Base-by-base conservation (phyloP, 1,140 invertebrate genomes). In the Drosophila nikananu region DNA sequence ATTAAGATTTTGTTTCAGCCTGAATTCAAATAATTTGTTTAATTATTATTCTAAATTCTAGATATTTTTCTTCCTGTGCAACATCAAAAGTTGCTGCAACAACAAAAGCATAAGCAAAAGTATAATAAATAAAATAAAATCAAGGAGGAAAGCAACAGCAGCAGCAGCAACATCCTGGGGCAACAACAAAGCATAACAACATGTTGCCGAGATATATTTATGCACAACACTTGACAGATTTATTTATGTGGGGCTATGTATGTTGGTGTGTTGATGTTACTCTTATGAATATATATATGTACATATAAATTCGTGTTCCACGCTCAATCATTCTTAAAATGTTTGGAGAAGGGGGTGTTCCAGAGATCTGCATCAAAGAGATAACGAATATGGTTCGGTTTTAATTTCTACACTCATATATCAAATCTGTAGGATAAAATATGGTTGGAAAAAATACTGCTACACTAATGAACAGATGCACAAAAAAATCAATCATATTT, bases 211-310 rank as follows among this genome's bases (percentile, higher is more conserved):
- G 86, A 90, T 90, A 86, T 90, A 86, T 90, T 90, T 90, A 90
- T 90, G 86, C 81, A 76, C 86, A 90, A 90, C 86, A 90, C 86
- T 90, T 90, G 86, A 90, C 86, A 90, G 86, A 90, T 90, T 91
- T 90, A 90, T 90, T 90, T 90, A 90, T 90, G 81, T 77, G 68
- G 78, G 79, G 78, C 61, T 81, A 79, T 86, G 68, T 81, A 79
- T 86, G 68, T 64, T 82, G 60, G 54, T 73, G 70, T 72, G 70
- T 51, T 71, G 67, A 68, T 68, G 70, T 57, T 48, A 30, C 51
- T 19, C 51, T 8, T 25, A 1, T 13, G 12, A 23, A 32, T 19
- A 51, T 32, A 21, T 19, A 54, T 54, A 19, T 25, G 30, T 13
- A 41, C 10, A 68, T 52, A 65, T 44, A 52, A 30, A 51, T 27